Conservation (phyloP, 2,888 invertebrate genomes). For the Lasius fuliginosus region DNA sequence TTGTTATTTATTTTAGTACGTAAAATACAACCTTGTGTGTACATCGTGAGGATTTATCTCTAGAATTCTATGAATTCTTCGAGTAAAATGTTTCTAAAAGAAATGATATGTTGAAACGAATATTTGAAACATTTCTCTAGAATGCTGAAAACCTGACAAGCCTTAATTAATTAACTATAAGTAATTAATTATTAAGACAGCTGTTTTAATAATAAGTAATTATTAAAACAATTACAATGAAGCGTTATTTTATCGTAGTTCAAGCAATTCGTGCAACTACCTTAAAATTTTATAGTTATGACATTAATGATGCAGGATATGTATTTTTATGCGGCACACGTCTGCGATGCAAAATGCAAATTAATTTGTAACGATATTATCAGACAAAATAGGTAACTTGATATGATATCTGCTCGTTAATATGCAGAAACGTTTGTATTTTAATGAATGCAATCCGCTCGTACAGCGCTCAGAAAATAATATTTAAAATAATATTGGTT, state of each 20-base stretch:
- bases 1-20: not conserved
- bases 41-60: not conserved
- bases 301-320: slow-evolving; percentile 27
- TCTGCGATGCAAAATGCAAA: slow-evolving; percentile 33
- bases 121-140: not conserved
- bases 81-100: not conserved
- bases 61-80: not conserved
- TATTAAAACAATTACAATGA: slow-evolving; percentile 5
- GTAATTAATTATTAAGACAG: not conserved
- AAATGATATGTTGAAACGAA: not conserved
- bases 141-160: not conserved
- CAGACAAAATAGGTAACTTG: slow-evolving; percentile 49
- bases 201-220: not conserved
- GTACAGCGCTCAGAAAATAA: slow-evolving; percentile 18
- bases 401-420: slow-evolving; percentile 54
- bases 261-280: not conserved
- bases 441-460: slow-evolving; percentile 41
- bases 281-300: slow-evolving; percentile 11
- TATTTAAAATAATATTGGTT: slow-evolving; percentile 45
- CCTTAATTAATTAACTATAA: slow-evolving; percentile 2
- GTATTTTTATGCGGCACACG: slow-evolving; percentile 24
- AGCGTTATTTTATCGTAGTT: not conserved
- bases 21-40: not conserved
- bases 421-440: slow-evolving; percentile 54
- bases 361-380: slow-evolving; percentile 51